These are phyloP conservation scores for Acinonyx jubatus DNA, from an alignment of 2,113 vertebrate genomes.

Conservation along the genomic window DNA sequence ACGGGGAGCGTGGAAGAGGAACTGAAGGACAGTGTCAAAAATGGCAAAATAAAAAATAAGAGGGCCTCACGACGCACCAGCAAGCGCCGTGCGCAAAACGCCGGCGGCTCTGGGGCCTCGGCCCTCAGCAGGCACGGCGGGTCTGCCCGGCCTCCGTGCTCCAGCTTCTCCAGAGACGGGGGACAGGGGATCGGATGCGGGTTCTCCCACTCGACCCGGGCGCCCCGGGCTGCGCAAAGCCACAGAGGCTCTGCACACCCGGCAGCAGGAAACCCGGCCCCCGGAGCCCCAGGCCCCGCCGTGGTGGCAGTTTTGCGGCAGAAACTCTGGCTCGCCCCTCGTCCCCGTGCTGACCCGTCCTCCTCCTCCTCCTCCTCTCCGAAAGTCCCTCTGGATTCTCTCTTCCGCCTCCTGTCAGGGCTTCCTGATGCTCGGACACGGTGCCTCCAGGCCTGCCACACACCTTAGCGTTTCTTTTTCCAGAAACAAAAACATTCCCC, in stretches of 20 bases:
- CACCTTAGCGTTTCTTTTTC: neutral
- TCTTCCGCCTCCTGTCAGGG: neutral
- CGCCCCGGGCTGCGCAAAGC: fast-evolving
- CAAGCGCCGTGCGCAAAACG: fast-evolving
- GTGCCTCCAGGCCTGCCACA: fast-evolving
- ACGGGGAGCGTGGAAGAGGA: slow-evolving; percentile 83
- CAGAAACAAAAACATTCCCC: neutral
- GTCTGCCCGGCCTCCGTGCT: fast-evolving
- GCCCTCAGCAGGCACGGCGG: fast-evolving
- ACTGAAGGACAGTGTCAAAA: slow-evolving; percentile 86
- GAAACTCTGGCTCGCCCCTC: neutral
- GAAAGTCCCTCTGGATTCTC: neutral
- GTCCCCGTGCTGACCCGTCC: no score
- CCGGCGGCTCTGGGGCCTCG: neutral
- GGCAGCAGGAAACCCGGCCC: neutral
- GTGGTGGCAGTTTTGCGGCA: fast-evolving
- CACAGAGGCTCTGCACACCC: fast-evolving
- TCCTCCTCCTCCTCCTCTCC: neutral
- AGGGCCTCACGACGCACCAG: fast-evolving
- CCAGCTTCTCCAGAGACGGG: neutral
- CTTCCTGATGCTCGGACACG: fast-evolving
- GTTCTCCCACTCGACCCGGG: neutral
- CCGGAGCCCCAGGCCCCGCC: neutral
- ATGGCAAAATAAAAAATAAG: slow-evolving; percentile 79
- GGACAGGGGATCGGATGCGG: fast-evolving